Percentiles rank a stretch among this genome's conserved stretches.
Evolutionary conservation across 2,797 vertebrate species (phyloP).

Genomic region (Anguilla anguilla): DNA sequence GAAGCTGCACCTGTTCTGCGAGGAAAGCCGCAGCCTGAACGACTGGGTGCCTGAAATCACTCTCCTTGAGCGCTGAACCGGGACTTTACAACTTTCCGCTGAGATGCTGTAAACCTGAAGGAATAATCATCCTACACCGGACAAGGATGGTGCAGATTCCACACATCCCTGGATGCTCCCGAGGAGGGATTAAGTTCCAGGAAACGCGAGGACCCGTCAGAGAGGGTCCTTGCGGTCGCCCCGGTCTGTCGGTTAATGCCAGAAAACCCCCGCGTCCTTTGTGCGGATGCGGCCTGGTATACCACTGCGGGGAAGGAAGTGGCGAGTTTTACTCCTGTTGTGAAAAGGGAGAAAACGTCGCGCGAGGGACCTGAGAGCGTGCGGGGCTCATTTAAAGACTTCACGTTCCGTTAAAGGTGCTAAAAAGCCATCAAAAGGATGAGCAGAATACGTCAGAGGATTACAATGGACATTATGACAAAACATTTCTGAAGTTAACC

Average conservation of each 20-base stretch:
- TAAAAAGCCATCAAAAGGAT: not conserved
- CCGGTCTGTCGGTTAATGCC: not conserved
- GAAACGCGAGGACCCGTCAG: not conserved
- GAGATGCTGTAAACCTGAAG: conserved; percentile 56
- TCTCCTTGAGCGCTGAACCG: conserved; percentile 72
- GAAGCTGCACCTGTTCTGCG: conserved; percentile 79
- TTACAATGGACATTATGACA: not conserved
- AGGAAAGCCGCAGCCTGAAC: conserved; percentile 72
- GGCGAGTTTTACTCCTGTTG: conserved; percentile 54
- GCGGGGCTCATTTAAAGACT: not conserved
- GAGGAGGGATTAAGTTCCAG: conserved; percentile 49
- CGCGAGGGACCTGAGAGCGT: conserved; percentile 18
- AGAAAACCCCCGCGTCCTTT: not conserved
- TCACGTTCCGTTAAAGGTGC: too few relatives aligned
- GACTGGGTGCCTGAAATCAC: conserved; percentile 79
- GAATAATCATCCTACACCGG: conserved; percentile 62
- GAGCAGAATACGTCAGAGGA: not conserved
- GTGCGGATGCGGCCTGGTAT: not conserved
- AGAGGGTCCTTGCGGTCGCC: not conserved
- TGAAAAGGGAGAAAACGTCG: conserved; percentile 58
- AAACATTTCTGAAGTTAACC: not conserved
- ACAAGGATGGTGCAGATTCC: conserved; percentile 60
- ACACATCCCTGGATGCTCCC: conserved; percentile 69
- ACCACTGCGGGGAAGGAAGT: not conserved
- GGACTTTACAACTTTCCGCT: not conserved